phyloP scores from a whole-genome alignment of 1,140 invertebrate genomes.

The Agrypnia vestita region DNA sequence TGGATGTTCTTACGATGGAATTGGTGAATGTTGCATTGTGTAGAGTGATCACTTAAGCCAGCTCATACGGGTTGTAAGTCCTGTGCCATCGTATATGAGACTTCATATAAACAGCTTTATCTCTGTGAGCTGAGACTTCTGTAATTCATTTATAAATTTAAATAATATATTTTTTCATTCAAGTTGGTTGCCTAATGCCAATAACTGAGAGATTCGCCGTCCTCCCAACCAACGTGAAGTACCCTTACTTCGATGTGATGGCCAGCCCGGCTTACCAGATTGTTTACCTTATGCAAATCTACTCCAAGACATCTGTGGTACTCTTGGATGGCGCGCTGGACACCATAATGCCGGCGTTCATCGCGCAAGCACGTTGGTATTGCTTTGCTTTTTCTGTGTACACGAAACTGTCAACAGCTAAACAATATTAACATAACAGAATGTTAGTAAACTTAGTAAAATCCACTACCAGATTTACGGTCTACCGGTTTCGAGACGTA shows the following conservation, averaged over 20 bases:
- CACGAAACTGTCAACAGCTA: no score
- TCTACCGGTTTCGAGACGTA: no score
- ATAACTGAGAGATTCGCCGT: slow-evolving; percentile 68
- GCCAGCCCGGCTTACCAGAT: slow-evolving; percentile 65
- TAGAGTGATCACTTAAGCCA: no score
- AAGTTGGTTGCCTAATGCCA: slow-evolving; percentile 70
- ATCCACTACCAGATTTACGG: no score
- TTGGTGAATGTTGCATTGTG: no score
- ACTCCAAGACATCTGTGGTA: slow-evolving; percentile 70
- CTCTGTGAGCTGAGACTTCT: no score
- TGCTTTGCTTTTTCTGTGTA: neutral
- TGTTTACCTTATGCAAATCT: slow-evolving; percentile 67
- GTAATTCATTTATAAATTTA: neutral
- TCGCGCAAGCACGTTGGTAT: slow-evolving; percentile 67
- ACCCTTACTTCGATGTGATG: slow-evolving; percentile 67
- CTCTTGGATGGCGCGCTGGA: slow-evolving; percentile 71
- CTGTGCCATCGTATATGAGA: no score
- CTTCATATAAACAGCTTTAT: no score
- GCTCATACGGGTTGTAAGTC: no score
- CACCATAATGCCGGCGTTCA: slow-evolving; percentile 69
- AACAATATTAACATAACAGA: no score
- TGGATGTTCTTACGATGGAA: no score
- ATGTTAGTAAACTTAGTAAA: no score
- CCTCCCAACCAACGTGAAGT: slow-evolving; percentile 71
- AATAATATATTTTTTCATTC: slow-evolving; percentile 53